These are phyloP conservation scores for Polypedilum vanderplanki DNA, from an alignment of 1,140 invertebrate species.

Conservation along the genomic window DNA sequence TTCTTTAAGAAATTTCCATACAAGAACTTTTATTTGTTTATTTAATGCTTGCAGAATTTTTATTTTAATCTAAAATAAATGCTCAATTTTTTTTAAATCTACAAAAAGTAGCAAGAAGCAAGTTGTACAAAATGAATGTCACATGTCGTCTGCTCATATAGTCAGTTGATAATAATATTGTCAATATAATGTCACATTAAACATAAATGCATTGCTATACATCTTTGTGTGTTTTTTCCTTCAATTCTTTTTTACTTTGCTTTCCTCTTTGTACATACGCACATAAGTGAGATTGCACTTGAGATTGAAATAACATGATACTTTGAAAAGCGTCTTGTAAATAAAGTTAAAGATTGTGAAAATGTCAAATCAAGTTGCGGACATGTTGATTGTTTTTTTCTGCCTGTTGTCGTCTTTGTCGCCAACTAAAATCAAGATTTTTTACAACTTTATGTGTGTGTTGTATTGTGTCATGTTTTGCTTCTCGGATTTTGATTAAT, in stretches of 20 bases:
- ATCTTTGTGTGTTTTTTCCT: background rate
- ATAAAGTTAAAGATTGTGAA: background rate
- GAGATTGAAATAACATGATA: background rate
- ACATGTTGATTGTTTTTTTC: background rate
- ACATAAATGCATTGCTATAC: background rate
- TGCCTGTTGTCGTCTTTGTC: background rate
- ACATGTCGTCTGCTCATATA: too few species aligned
- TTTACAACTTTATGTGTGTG: background rate
- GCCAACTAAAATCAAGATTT: background rate
- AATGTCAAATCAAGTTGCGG: constrained; percentile 5
- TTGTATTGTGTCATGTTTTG: background rate
- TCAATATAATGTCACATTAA: constrained; percentile 26
- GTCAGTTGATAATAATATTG: constrained; percentile 19
- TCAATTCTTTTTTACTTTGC: background rate
- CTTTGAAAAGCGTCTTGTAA: background rate
- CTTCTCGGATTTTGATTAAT: background rate
- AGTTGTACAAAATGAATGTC: too few species aligned
- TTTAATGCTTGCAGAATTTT: too few species aligned
- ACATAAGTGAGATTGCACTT: constrained; percentile 9
- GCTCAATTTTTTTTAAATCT: too few species aligned
- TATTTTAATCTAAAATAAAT: too few species aligned
- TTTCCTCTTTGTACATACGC: background rate
- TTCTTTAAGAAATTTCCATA: too few species aligned
- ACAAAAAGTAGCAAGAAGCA: too few species aligned
- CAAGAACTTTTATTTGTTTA: too few species aligned